Evolutionary conservation across 2,888 invertebrate species (phyloP).

Genomic region (Bembecia ichneumoniformis): DNA sequence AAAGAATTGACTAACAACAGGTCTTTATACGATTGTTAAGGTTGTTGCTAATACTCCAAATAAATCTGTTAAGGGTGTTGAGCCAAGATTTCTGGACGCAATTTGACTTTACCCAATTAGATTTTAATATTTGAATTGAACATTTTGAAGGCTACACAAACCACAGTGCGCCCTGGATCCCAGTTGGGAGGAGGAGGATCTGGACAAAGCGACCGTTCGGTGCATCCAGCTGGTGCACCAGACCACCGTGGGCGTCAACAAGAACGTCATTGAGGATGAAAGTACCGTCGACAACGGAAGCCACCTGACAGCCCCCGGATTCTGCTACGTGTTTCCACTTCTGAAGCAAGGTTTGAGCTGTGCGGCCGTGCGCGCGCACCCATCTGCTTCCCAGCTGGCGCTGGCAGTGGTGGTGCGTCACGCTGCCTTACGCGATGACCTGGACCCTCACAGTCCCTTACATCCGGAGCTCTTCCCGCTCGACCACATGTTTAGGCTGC

Average conservation of each 20-base stretch:
- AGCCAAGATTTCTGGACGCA: too few relatives aligned
- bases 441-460: constrained; percentile 61
- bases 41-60: too few relatives aligned
- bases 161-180: constrained; percentile 86
- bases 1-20: too few relatives aligned
- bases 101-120: too few relatives aligned
- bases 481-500: constrained; percentile 83
- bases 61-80: too few relatives aligned
- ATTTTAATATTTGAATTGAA: not conserved
- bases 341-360: constrained; percentile 64
- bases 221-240: constrained; percentile 73
- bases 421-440: constrained; percentile 73
- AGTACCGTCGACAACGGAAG: constrained; percentile 1
- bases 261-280: constrained; percentile 17
- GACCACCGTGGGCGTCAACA: constrained; percentile 41
- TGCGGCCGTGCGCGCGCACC: constrained; percentile 51
- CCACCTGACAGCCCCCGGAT: constrained; percentile 79
- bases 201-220: constrained; percentile 75
- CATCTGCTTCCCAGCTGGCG: constrained; percentile 68
- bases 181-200: constrained; percentile 82
- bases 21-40: too few relatives aligned
- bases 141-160: constrained; percentile 69
- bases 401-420: constrained; percentile 77
- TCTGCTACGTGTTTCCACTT: constrained; percentile 87
- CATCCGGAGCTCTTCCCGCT: constrained; percentile 87